These are phyloP conservation scores for Lithosia quadra DNA, from an alignment of 2,888 invertebrate species.

Conservation along the genomic window DNA sequence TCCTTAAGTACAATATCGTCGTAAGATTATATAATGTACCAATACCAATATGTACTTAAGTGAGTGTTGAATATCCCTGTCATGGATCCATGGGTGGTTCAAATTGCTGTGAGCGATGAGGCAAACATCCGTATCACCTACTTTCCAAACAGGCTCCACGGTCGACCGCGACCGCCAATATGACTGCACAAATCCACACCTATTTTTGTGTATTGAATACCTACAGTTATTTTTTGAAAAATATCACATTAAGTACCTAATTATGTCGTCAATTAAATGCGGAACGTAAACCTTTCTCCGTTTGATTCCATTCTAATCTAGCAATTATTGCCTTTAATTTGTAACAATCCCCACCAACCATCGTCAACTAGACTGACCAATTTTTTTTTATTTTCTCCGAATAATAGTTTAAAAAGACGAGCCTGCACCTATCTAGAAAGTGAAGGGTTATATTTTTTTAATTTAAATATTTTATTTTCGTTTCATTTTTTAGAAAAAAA, in stretches of 20 bases:
- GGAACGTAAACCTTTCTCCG: neutral
- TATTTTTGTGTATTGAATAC: neutral
- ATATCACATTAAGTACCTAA: neutral
- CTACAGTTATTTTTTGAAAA: neutral
- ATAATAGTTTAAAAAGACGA: neutral
- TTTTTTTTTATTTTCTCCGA: neutral
- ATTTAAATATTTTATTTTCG: neutral
- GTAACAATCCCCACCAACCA: neutral
- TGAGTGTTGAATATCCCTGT: slow-evolving; percentile 20
- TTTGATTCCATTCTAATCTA: slow-evolving; percentile 1
- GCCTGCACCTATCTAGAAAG: slow-evolving; percentile 4
- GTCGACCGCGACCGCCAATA: neutral
- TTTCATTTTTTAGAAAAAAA: neutral
- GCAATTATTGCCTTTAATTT: neutral
- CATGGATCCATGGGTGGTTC: slow-evolving; percentile 21
- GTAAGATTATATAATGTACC: too few species aligned
- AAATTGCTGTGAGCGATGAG: slow-evolving; percentile 30
- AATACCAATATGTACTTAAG: neutral
- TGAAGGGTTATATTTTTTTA: neutral
- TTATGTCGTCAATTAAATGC: neutral
- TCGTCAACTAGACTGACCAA: neutral
- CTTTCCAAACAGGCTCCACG: slow-evolving; percentile 21
- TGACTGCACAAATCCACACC: neutral
- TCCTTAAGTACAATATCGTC: too few species aligned
- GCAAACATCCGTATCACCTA: slow-evolving; percentile 27